phyloP scores from a whole-genome alignment of 2,113 vertebrate species.

The Sebastes fasciatus region DNA sequence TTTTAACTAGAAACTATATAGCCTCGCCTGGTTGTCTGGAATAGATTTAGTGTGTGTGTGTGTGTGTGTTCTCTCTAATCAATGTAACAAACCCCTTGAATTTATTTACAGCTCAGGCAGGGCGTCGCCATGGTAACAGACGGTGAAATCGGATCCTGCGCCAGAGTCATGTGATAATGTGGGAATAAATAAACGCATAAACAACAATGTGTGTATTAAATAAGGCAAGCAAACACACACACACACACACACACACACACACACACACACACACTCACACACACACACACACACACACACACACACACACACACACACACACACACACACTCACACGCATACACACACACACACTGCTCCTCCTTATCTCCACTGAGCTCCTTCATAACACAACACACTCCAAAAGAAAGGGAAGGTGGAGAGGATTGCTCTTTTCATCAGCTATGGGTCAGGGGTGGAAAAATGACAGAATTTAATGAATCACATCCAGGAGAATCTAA shows the following conservation, averaged over 20 bases:
- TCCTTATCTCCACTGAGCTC: constrained; percentile 29
- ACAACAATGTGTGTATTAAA: constrained; percentile 63
- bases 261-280: not conserved
- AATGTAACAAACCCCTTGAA: constrained; percentile 63
- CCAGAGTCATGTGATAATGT: constrained; percentile 67
- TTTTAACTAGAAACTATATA: constrained; percentile 19
- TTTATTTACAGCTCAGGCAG: constrained; percentile 80
- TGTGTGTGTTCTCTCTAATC: constrained; percentile 56
- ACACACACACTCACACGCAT: not conserved
- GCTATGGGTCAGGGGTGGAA: not conserved
- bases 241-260: not conserved
- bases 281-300: not conserved
- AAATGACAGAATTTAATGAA: constrained; percentile 7
- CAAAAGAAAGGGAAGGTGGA: constrained; percentile 20
- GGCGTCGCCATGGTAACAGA: constrained; percentile 80
- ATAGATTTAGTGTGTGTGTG: constrained; percentile 16
- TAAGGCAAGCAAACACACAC: not conserved
- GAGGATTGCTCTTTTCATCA: constrained; percentile 43
- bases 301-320: not conserved
- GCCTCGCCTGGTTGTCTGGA: not conserved
- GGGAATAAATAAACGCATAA: constrained; percentile 74
- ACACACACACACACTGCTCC: constrained; percentile 3
- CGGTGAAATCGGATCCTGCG: constrained; percentile 70
- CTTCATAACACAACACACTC: constrained; percentile 45
- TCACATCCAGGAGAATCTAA: constrained; percentile 1